Percentiles rank a stretch among this genome's conserved stretches.
These are phyloP conservation scores for Ceyx cyanopectus DNA, from an alignment of 2,113 vertebrate genomes.

Conservation along the genomic window DNA sequence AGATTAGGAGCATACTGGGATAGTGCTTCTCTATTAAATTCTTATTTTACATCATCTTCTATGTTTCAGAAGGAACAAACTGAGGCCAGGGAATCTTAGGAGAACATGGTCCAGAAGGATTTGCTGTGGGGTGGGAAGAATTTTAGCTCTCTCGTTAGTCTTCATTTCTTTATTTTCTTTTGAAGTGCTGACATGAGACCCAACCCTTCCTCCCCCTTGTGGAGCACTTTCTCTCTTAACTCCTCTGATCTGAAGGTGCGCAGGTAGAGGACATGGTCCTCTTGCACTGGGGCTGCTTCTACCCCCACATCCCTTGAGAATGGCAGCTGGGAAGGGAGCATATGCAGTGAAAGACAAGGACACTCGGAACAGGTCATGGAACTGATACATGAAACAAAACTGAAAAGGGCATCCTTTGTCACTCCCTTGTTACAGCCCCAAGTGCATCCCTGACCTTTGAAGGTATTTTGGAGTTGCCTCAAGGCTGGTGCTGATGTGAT, in stretches of 20 bases:
- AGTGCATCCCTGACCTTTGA: accelerated
- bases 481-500: background rate
- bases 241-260: background rate
- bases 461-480: background rate
- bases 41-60: background rate
- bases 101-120: background rate
- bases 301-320: background rate
- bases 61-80: background rate
- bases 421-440: background rate
- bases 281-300: background rate
- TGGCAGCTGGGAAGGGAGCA: background rate
- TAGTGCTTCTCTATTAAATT: background rate
- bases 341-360: background rate
- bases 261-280: background rate
- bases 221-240: background rate
- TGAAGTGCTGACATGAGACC: background rate
- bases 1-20: background rate
- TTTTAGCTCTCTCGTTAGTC: background rate
- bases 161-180: background rate
- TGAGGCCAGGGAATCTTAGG: background rate
- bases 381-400: background rate
- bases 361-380: background rate
- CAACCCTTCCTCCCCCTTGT: background rate
- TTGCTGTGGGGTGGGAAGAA: background rate
- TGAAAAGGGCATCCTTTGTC: background rate